Conservation (phyloP, 2,797 vertebrate genomes). For the Gambelia wislizenii region DNA sequence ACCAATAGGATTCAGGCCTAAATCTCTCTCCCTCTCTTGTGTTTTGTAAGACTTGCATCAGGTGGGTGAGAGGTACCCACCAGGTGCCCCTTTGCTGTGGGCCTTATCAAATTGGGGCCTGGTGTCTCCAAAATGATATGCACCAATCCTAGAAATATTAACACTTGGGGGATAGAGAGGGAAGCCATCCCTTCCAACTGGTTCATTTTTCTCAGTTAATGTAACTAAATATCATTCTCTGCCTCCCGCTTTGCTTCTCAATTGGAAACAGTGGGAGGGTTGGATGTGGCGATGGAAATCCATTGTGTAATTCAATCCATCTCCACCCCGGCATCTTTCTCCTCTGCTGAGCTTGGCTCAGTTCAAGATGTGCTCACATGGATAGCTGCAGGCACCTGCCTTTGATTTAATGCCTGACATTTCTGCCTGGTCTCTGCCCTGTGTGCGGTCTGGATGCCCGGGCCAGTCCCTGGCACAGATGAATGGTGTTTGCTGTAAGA, state of each 20-base stretch:
- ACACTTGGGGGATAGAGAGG: background rate
- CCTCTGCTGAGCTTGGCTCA: constrained; percentile 55
- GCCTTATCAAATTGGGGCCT: no score
- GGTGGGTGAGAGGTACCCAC: background rate
- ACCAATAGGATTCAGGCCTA: no score
- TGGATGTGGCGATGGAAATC: background rate
- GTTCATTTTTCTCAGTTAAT: constrained; percentile 29
- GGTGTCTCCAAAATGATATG: background rate
- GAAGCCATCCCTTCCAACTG: background rate
- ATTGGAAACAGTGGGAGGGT: constrained; percentile 29
- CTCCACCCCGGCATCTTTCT: constrained; percentile 42
- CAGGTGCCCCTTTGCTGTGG: fast-evolving
- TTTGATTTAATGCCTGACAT: constrained; percentile 73
- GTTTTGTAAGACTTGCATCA: background rate
- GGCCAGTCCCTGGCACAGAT: background rate
- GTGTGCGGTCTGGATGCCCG: constrained; percentile 15
- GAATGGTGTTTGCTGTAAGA: background rate
- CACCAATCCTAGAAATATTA: background rate
- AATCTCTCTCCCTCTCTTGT: background rate
- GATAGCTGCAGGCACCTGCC: constrained; percentile 55
- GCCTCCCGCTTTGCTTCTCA: constrained; percentile 36
- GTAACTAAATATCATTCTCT: constrained; percentile 59
- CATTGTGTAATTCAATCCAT: constrained; percentile 34
- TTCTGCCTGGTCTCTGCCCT: constrained; percentile 49
- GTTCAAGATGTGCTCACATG: constrained; percentile 53